Conservation (phyloP, 2,797 vertebrate genomes). For the Acanthurus leucopareius region DNA sequence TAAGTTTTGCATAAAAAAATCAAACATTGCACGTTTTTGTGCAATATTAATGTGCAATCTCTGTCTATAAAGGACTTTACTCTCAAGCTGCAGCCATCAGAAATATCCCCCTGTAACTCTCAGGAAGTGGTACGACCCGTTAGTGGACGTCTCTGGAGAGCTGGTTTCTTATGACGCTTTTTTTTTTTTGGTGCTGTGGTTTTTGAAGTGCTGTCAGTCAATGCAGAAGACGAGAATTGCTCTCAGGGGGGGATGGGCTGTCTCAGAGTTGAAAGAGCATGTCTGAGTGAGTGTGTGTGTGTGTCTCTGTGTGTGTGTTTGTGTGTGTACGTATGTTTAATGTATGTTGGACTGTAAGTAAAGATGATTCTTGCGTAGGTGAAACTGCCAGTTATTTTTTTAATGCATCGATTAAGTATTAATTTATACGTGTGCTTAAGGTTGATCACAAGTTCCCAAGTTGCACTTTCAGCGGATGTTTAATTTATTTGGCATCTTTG, state of each 20-base stretch:
- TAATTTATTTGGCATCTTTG: background rate
- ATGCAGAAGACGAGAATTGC: conserved; percentile 30
- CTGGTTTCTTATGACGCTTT: conserved; percentile 27
- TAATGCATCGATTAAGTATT: background rate
- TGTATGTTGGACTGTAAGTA: conserved; percentile 12
- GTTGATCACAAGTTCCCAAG: no score
- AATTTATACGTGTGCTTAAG: no score
- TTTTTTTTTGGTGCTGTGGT: conserved; percentile 10
- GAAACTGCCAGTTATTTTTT: background rate
- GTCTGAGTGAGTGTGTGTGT: conserved; percentile 49
- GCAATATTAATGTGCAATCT: no score
- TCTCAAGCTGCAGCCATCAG: background rate
- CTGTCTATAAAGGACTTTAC: background rate
- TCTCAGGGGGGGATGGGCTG: conserved; percentile 29
- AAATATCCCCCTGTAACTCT: background rate
- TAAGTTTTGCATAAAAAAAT: no score
- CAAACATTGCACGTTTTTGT: no score
- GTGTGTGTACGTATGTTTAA: conserved; percentile 11
- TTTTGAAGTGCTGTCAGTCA: conserved; percentile 63
- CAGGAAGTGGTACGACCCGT: conserved; percentile 50
- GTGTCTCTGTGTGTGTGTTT: conserved; percentile 35
- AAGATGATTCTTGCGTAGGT: background rate
- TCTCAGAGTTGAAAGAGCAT: conserved; percentile 62
- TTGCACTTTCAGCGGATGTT: no score
- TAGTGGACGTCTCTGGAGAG: conserved; percentile 27